A percentile compares a stretch with the other conserved stretches of the same genome.
Conservation (phyloP, 2,888 invertebrate species). For the Mesoligia furuncula region DNA sequence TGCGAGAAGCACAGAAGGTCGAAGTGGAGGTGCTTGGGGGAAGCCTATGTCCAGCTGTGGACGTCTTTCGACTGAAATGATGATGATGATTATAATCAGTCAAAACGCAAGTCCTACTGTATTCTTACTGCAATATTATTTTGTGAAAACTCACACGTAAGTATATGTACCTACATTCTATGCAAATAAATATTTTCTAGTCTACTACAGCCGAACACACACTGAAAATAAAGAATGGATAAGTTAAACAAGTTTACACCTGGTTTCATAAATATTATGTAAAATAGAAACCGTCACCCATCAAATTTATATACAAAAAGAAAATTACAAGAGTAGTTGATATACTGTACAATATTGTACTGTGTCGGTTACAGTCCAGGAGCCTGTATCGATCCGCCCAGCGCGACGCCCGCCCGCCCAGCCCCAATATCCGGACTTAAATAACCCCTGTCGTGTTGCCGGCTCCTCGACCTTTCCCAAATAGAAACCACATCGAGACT, state of each 20-base stretch:
- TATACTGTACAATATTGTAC: conserved; percentile 20
- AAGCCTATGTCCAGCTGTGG: too few species aligned
- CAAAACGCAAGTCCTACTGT: neutral
- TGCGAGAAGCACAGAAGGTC: too few species aligned
- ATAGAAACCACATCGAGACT: neutral
- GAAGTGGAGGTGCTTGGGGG: too few species aligned
- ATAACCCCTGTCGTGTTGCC: conserved; percentile 17
- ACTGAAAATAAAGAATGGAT: neutral
- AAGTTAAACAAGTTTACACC: neutral
- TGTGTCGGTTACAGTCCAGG: conserved; percentile 35
- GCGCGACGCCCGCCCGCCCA: conserved; percentile 38
- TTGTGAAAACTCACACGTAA: neutral
- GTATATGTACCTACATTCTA: neutral
- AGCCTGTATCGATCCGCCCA: conserved; percentile 53
- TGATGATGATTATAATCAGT: too few species aligned
- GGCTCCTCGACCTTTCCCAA: conserved; percentile 9
- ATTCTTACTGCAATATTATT: neutral
- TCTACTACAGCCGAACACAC: neutral
- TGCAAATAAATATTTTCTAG: neutral
- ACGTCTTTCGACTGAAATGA: too few species aligned
- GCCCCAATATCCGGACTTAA: conserved; percentile 24
- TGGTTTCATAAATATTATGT: neutral
- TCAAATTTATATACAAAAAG: neutral
- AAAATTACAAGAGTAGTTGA: conserved; percentile 3
- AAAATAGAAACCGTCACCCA: neutral